Percentiles rank a stretch among this genome's conserved stretches.
Evolutionary conservation across 2,888 invertebrate genomes (phyloP).

Genomic region (Heliconius cydno): DNA sequence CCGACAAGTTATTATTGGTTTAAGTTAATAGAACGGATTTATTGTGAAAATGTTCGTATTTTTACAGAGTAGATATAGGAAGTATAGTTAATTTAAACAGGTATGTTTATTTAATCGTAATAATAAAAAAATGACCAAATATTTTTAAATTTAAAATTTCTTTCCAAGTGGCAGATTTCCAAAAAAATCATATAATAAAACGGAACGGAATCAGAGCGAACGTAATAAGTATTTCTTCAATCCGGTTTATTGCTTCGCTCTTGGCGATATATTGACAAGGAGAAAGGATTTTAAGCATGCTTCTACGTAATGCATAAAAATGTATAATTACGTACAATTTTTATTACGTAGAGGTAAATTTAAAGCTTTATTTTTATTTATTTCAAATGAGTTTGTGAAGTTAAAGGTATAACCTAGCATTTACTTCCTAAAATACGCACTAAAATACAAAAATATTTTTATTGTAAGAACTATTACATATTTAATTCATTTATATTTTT

Average conservation of each 20-base stretch:
- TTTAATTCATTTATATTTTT: not conserved
- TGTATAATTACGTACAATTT: conserved; percentile 24
- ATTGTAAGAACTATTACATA: not conserved
- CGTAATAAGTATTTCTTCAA: conserved; percentile 36
- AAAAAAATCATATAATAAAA: conserved; percentile 24
- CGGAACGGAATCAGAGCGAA: conserved; percentile 40
- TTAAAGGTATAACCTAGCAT: not conserved
- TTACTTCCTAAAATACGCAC: not conserved
- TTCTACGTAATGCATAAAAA: conserved; percentile 11
- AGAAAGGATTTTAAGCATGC: conserved; percentile 36
- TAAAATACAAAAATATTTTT: not conserved
- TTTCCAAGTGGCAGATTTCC: not conserved
- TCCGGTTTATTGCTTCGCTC: conserved; percentile 38
- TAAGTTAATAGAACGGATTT: too few species aligned
- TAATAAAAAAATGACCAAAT: not conserved
- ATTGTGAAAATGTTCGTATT: not conserved
- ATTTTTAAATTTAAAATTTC: not conserved
- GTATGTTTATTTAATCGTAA: not conserved
- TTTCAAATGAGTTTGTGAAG: not conserved
- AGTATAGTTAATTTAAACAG: not conserved
- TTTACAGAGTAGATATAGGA: not conserved
- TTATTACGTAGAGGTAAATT: conserved; percentile 14
- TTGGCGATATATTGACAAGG: conserved; percentile 40
- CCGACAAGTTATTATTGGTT: too few species aligned
- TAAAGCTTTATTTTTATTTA: not conserved